These are phyloP conservation scores for Characodon lateralis DNA, from an alignment of 2,797 vertebrate species.

Conservation along the genomic window DNA sequence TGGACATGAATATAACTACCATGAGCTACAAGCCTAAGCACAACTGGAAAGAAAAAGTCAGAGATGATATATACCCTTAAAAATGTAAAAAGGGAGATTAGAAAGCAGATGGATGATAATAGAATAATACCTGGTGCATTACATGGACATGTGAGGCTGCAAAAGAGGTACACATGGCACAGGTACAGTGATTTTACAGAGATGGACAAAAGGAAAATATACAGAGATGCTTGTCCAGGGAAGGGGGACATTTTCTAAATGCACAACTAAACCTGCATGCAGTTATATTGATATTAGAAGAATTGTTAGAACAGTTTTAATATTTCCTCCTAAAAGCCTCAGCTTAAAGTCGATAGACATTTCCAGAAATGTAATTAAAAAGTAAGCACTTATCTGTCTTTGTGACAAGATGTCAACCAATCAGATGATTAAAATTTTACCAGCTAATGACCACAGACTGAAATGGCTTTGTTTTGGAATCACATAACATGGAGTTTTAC, in stretches of 20 bases:
- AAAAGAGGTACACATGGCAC: background rate
- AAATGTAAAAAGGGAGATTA: background rate
- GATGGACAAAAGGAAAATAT: background rate
- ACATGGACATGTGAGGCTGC: constrained; percentile 14
- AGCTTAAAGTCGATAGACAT: background rate
- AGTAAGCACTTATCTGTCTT: background rate
- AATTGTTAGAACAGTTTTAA: background rate
- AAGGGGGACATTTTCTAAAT: background rate
- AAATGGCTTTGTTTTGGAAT: background rate
- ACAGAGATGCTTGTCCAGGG: background rate
- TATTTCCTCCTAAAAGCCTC: background rate
- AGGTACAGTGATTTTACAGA: constrained; percentile 11
- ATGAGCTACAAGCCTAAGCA: background rate
- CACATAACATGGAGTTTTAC: background rate
- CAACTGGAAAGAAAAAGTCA: too few species aligned
- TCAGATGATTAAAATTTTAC: background rate
- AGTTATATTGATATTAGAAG: background rate
- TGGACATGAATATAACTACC: background rate
- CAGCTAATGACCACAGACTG: too few species aligned
- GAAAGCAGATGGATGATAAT: background rate
- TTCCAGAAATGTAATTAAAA: background rate
- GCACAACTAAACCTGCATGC: background rate
- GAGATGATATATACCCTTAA: background rate
- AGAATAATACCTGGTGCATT: constrained; percentile 1
- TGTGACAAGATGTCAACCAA: background rate